Evolutionary conservation across 2,888 invertebrate species (phyloP).

Genomic region (Apocheima hispidaria): DNA sequence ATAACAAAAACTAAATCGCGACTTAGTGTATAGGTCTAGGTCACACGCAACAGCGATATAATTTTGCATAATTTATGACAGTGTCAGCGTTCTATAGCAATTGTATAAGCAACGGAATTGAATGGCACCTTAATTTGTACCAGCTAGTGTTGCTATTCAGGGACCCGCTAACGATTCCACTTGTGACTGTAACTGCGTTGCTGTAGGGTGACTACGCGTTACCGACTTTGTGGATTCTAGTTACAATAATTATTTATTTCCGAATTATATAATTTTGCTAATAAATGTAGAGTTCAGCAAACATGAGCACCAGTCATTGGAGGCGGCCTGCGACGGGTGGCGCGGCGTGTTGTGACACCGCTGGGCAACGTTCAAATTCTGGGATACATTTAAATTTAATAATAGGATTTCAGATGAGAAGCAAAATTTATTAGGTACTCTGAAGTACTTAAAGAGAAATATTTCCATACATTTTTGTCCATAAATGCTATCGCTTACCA

Average conservation of each 20-base stretch:
- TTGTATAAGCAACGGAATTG: constrained; percentile 12
- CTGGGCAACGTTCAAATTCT: no score
- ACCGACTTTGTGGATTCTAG: background rate
- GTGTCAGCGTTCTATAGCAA: background rate
- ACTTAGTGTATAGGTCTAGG: constrained; percentile 19
- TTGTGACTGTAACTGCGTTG: constrained; percentile 47
- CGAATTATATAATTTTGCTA: no score
- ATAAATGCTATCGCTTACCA: no score
- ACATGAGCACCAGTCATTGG: no score
- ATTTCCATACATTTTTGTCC: no score
- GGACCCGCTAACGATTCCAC: constrained; percentile 51
- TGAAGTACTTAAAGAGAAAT: no score
- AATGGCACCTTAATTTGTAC: constrained; percentile 37
- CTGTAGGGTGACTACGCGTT: constrained; percentile 27
- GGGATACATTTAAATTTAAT: no score
- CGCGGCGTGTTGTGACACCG: no score
- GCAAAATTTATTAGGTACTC: no score
- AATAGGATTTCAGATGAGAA: no score
- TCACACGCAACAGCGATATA: constrained; percentile 20
- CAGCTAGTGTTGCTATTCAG: constrained; percentile 36
- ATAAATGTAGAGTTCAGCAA: no score
- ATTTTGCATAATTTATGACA: constrained; percentile 19
- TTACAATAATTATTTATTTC: background rate
- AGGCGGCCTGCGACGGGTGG: no score
- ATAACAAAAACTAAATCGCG: constrained; percentile 11